Conservation (phyloP, 1,140 invertebrate genomes). For the Atta colombica region DNA sequence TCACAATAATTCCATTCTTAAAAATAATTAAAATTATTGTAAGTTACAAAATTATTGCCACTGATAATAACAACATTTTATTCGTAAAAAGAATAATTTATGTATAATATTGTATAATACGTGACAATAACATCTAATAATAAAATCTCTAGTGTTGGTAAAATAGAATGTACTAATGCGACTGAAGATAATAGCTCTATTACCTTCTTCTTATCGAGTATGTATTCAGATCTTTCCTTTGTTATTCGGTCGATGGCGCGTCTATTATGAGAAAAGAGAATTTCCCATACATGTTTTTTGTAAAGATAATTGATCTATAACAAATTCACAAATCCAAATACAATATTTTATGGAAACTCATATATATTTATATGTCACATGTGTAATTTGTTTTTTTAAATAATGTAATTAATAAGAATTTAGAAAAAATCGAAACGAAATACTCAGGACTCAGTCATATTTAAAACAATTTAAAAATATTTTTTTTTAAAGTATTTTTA, state of each 20-base stretch:
- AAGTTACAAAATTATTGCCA: background rate
- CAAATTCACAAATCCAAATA: background rate
- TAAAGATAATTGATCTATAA: background rate
- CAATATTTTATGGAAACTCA: background rate
- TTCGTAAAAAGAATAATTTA: background rate
- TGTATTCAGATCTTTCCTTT: background rate
- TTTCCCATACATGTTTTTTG: background rate
- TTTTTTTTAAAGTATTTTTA: too few species aligned
- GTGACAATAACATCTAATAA: conserved; percentile 31
- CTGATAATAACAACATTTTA: background rate
- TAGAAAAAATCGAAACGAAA: background rate
- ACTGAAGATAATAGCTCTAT: conserved; percentile 24
- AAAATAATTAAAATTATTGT: background rate
- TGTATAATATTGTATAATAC: background rate
- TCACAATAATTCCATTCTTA: background rate
- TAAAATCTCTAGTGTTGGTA: conserved; percentile 19
- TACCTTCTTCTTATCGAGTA: conserved; percentile 3
- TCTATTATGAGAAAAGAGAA: background rate
- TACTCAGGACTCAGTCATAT: background rate
- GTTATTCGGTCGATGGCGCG: conserved; percentile 39
- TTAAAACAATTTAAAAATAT: too few species aligned
- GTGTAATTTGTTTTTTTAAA: background rate
- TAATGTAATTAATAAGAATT: background rate
- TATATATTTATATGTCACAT: background rate
- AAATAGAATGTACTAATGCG: conserved; percentile 30